Evolutionary conservation across 2,888 invertebrate species (phyloP), one percentile per base, ranked within the genome.

Genomic region (Bembecia ichneumoniformis): DNA sequence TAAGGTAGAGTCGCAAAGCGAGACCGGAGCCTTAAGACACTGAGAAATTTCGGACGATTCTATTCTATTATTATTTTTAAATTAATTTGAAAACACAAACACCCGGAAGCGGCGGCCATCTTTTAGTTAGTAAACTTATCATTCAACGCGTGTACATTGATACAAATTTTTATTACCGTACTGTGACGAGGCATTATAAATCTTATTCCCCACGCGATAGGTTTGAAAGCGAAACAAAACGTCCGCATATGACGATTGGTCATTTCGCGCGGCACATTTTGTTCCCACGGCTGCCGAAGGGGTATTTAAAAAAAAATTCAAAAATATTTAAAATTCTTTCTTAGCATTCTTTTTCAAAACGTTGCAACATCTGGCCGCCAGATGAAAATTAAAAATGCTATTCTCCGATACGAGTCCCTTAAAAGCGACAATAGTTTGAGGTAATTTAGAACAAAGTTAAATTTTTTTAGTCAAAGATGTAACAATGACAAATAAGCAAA

Each of bases 231-330:
- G 28, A 28, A 28, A 28, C 28, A 9, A 55, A 58, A 53, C 59
- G 53, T 55, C 53, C 53, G 14, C 9, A 35, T 20, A 43, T 35
- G 47, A 17, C 43, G 36, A 47, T 49, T 54, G 51, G 53, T 52
- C 49, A 52, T 53, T 49, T 50, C 46, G 45, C 46, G 35, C 52
- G 48, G 53, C 53, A 52, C 50, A 49, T 52, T 56, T 44, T 47
- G 51, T 68, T 70, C 68, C 68, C 68, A 70, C 49, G 52, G 51
- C 51, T 15, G 63, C 60, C 61, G 56, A 52, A 66, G 63, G 28
- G 0, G 7, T 2, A 1, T 1, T 5, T n/a, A n/a, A 20, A 1
- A 20, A 20, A 20, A 20, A 28, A 9, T 28, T 28, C 49, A 60
- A 60, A 53, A 55, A 63, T 61, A 58, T 62, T 62, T 58, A 54